These are phyloP conservation scores for Dolichotis patagonum DNA, from an alignment of 2,113 vertebrate genomes.

Conservation along the genomic window DNA sequence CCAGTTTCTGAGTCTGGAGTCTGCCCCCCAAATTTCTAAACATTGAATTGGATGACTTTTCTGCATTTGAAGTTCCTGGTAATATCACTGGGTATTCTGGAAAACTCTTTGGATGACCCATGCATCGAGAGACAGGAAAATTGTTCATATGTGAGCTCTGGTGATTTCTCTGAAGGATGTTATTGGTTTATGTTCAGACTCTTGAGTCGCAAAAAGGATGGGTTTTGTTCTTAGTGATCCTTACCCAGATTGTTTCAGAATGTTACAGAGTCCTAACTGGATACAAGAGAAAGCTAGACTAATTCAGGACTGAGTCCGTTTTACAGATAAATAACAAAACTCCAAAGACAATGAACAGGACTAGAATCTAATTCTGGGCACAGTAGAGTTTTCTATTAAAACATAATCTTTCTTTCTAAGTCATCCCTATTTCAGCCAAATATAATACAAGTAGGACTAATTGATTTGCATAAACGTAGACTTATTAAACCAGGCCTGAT, in stretches of 20 bases:
- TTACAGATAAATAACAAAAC: neutral
- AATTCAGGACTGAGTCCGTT: neutral
- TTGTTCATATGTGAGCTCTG: neutral
- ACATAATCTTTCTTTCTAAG: neutral
- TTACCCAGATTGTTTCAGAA: neutral
- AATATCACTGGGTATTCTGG: neutral
- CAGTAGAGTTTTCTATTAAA: neutral
- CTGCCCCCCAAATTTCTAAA: neutral
- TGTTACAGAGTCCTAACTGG: neutral
- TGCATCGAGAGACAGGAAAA: neutral
- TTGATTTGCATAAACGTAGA: neutral
- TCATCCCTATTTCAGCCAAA: neutral
- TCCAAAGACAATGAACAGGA: neutral
- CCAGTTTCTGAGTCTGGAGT: neutral
- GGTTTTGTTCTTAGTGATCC: neutral
- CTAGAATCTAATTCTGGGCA: neutral
- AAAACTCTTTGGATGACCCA: neutral
- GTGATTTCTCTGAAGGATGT: neutral
- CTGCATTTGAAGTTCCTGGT: neutral
- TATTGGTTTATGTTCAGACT: neutral
- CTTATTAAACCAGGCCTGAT: neutral
- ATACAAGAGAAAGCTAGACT: neutral
- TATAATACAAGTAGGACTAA: neutral
- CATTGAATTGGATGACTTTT: neutral
- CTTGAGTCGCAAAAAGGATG: neutral